These are phyloP conservation scores for Caenorhabditis macrosperma DNA, from an alignment of 2,888 invertebrate genomes.

Conservation along the genomic window DNA sequence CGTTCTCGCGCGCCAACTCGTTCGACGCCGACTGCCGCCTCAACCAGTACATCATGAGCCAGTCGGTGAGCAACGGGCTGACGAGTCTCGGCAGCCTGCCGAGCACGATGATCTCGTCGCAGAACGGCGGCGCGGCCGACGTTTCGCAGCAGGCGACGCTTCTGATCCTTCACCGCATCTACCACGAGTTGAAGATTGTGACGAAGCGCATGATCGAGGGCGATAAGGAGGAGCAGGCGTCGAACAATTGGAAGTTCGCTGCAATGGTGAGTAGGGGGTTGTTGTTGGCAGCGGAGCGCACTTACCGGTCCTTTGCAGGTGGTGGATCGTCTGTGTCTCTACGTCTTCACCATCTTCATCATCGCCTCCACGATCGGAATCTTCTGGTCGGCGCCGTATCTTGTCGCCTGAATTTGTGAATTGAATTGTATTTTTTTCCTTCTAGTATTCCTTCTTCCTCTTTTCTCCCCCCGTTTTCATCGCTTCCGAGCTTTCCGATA, in stretches of 20 bases:
- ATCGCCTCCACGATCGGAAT: conserved; percentile 77
- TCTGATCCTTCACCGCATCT: conserved; percentile 77
- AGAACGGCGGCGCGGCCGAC: conserved; percentile 58
- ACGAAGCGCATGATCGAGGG: conserved; percentile 79
- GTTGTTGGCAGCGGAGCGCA: too few relatives aligned
- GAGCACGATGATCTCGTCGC: conserved; percentile 33
- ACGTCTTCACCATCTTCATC: conserved; percentile 79
- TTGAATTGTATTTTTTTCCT: neutral
- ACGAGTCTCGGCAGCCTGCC: conserved; percentile 50
- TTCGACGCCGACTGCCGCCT: conserved; percentile 74
- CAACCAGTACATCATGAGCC: conserved; percentile 69
- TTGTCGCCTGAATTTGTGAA: conserved; percentile 75
- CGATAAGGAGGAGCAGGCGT: conserved; percentile 76
- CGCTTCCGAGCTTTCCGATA: conserved; percentile 55
- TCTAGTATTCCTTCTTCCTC: neutral
- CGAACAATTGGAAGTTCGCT: conserved; percentile 79
- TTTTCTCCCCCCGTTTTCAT: conserved; percentile 11
- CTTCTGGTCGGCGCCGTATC: conserved; percentile 80
- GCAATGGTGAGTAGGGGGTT: conserved; percentile 63
- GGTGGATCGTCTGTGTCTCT: conserved; percentile 79
- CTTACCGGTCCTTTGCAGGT: conserved; percentile 61
- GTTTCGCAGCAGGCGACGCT: conserved; percentile 76
- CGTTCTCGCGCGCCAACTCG: conserved; percentile 67
- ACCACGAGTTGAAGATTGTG: conserved; percentile 78
- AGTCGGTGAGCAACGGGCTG: conserved; percentile 63